Base-by-base conservation (phyloP, 2,888 invertebrate genomes). In the Coleophora flavipennella region DNA sequence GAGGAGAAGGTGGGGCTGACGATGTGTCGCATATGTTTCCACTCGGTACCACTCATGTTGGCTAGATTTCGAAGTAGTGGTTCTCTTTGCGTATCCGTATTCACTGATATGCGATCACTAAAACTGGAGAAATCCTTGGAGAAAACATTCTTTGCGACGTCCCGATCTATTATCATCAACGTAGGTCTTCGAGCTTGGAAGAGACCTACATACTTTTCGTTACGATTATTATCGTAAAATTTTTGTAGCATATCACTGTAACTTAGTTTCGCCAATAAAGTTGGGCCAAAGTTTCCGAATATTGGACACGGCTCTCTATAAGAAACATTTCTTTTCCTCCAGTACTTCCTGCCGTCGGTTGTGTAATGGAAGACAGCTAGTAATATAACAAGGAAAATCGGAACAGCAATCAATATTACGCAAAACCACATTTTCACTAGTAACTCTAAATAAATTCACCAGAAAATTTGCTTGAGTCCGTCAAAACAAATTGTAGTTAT, bases 281-380 rank as follows among this genome's bases (percentile, higher is more conserved):
- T 76, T 8, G 81, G 74, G 28, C 81, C 83, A 45, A 85, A 84
- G 51, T 85, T 84, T n/a, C 85, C 85, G 42, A 85, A 80, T 51
- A 85, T 64, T 2, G 85, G 85, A 38, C 80, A 83, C 26, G 85
- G 85, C 46, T 84, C 79, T 51, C 72, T 71, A 45, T 78, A 84
- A 1, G 78, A 71, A 39, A 85, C 79, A 48, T 81, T 78, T 53
- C 62, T 72, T 36, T 50, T 42, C 8, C 56, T 49, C 85, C 85
- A 85, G 54, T 84, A 75, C 48, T 81, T 80, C 55, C 84, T 73
- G 46, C 78, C 79, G 40, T 67, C 71, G 2, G 74, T 63, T 1
- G 67, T 43, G 46, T 73, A 84, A 47, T 84, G 83, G 55, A 71
- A 73, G 46, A 78, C 46, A 7, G 73, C 57, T 41, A 84, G 58